Conservation (phyloP, 2,113 vertebrate species). For the Tonatia bakeri region DNA sequence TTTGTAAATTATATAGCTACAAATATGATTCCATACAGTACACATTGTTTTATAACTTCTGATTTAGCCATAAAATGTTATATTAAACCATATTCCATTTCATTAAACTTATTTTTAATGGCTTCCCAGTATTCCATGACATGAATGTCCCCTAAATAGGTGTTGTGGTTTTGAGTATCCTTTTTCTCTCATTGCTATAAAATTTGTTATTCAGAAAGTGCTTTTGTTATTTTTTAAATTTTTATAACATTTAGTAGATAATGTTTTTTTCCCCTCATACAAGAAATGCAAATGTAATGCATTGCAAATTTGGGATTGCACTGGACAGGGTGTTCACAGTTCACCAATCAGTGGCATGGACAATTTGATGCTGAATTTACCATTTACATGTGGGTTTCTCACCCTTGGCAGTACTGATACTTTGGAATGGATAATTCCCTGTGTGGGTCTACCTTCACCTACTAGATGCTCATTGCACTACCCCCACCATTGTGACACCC, state of each 20-base stretch:
- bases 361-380: not conserved
- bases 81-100: not conserved
- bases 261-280: not conserved
- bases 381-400: not conserved
- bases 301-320: not conserved
- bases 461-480: fast-evolving
- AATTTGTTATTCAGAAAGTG: not conserved
- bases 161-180: not conserved
- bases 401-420: fast-evolving
- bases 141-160: not conserved
- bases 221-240: not conserved
- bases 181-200: not conserved
- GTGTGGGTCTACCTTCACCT: not conserved
- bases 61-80: not conserved
- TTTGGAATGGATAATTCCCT: not conserved
- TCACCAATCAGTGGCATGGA: not conserved
- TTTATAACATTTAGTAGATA: not conserved
- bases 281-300: not conserved
- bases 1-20: not conserved
- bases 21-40: not conserved
- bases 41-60: not conserved
- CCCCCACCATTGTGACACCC: not conserved
- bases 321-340: fast-evolving
- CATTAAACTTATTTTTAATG: not conserved
- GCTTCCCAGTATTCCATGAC: not conserved